Evolutionary conservation across 2,113 vertebrate species (phyloP).

Genomic region (Notarius quadriscutis): DNA sequence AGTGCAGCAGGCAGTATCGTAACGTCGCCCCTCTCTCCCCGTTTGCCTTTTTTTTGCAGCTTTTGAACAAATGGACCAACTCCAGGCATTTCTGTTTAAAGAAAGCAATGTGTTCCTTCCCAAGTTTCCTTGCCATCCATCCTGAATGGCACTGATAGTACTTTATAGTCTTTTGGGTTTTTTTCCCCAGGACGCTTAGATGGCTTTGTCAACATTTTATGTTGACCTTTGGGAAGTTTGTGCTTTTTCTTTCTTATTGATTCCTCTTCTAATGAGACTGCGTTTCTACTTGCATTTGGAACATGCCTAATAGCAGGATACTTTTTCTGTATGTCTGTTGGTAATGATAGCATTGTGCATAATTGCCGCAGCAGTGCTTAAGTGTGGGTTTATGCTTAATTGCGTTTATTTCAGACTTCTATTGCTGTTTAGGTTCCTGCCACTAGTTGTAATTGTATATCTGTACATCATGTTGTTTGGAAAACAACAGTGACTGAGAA

Average conservation of each 20-base stretch:
- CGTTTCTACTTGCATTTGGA: conserved; percentile 11
- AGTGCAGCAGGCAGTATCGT: conserved; percentile 91
- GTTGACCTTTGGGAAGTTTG: conserved; percentile 61
- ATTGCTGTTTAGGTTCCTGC: conserved; percentile 45
- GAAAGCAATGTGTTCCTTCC: conserved; percentile 58
- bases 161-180: conserved; percentile 54
- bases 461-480: conserved; percentile 14
- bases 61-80: conserved; percentile 69
- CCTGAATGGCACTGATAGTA: conserved; percentile 57
- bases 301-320: conserved; percentile 3
- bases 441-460: conserved; percentile 35
- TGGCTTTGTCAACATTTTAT: conserved; percentile 61
- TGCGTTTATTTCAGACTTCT: conserved; percentile 43
- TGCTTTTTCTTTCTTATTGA: conserved; percentile 48
- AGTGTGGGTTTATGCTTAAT: conserved; percentile 55
- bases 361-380: conserved; percentile 34
- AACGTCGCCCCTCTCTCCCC: conserved; percentile 73
- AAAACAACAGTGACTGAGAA: neutral
- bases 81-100: conserved; percentile 69
- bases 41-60: conserved; percentile 64
- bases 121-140: conserved; percentile 63
- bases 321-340: neutral
- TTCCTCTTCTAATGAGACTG: conserved; percentile 41
- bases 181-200: conserved; percentile 60
- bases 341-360: conserved; percentile 36